Percentiles rank a stretch among this genome's conserved stretches.
phyloP scores from a whole-genome alignment of 2,797 vertebrate species.

The Lacerta bilineata region DNA sequence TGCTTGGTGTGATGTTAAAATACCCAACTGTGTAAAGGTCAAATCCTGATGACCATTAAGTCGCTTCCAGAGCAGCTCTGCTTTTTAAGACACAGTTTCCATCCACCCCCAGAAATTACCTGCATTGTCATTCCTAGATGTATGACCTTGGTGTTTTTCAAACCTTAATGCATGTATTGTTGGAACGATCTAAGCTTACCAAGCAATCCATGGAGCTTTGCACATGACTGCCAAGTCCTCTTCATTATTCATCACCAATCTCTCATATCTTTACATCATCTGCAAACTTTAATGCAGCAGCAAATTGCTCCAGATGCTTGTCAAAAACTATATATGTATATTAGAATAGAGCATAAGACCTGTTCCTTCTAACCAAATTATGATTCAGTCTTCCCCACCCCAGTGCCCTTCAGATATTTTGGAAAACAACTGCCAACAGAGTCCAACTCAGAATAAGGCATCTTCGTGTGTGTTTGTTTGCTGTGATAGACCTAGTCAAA shows the following conservation, averaged over 20 bases:
- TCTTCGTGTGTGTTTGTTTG: no score
- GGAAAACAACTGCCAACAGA: no score
- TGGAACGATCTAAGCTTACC: slow-evolving; percentile 9
- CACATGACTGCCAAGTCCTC: neutral
- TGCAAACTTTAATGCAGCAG: slow-evolving; percentile 19
- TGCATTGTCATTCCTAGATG: slow-evolving; percentile 27
- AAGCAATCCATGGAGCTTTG: neutral
- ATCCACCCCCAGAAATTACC: slow-evolving; percentile 3
- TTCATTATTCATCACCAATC: slow-evolving; percentile 12
- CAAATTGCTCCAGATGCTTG: slow-evolving; percentile 32
- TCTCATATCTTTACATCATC: neutral
- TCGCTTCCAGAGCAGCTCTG: neutral
- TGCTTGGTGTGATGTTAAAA: neutral
- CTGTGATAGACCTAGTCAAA: no score
- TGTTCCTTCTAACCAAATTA: slow-evolving; percentile 10
- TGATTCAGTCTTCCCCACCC: neutral
- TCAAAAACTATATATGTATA: slow-evolving; percentile 8
- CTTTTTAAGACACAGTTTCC: slow-evolving; percentile 1
- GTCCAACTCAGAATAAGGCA: no score
- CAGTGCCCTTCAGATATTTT: no score
- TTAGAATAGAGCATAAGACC: neutral
- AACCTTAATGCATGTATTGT: slow-evolving; percentile 18
- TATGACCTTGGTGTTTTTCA: slow-evolving; percentile 16
- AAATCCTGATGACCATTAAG: slow-evolving; percentile 20
- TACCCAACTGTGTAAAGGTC: slow-evolving; percentile 3